phyloP scores from a whole-genome alignment of 2,797 vertebrate species.

The Telmatherina bonti region DNA sequence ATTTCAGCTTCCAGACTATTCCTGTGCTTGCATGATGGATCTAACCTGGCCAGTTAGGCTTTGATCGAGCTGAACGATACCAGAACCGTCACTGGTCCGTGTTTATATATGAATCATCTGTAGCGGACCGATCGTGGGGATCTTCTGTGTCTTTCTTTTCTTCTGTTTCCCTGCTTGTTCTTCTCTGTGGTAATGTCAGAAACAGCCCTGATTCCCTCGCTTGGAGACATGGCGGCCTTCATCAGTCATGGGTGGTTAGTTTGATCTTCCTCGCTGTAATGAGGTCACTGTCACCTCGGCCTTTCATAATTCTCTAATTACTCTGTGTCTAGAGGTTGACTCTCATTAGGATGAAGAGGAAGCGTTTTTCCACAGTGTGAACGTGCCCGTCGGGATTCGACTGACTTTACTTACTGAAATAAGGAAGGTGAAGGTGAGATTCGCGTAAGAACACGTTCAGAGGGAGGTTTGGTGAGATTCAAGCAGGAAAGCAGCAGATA shows the following conservation, averaged over 20 bases:
- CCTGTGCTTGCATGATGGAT: constrained; percentile 3
- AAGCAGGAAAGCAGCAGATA: too few species aligned
- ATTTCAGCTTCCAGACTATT: constrained; percentile 14
- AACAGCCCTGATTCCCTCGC: constrained; percentile 19
- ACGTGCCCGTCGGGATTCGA: constrained; percentile 12
- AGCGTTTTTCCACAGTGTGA: constrained; percentile 11
- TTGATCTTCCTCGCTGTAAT: constrained; percentile 72
- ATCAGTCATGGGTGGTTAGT: constrained; percentile 79
- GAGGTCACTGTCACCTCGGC: constrained; percentile 77
- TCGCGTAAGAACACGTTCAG: too few species aligned
- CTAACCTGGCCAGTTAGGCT: constrained; percentile 6
- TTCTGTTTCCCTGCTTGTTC: not conserved
- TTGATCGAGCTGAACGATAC: constrained; percentile 9
- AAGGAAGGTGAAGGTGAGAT: not conserved
- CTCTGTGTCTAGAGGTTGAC: constrained; percentile 56
- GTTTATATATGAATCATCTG: constrained; percentile 49
- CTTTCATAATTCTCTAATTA: constrained; percentile 76
- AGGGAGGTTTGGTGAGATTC: too few species aligned
- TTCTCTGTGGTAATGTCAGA: constrained; percentile 23
- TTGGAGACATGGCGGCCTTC: constrained; percentile 50
- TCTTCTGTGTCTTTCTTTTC: constrained; percentile 6
- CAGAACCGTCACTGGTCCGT: constrained; percentile 9
- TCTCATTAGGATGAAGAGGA: constrained; percentile 44
- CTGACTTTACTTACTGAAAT: constrained; percentile 19
- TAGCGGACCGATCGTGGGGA: constrained; percentile 4